phyloP scores from a whole-genome alignment of 1,140 invertebrate genomes.

The Aphaenogaster rudis region DNA sequence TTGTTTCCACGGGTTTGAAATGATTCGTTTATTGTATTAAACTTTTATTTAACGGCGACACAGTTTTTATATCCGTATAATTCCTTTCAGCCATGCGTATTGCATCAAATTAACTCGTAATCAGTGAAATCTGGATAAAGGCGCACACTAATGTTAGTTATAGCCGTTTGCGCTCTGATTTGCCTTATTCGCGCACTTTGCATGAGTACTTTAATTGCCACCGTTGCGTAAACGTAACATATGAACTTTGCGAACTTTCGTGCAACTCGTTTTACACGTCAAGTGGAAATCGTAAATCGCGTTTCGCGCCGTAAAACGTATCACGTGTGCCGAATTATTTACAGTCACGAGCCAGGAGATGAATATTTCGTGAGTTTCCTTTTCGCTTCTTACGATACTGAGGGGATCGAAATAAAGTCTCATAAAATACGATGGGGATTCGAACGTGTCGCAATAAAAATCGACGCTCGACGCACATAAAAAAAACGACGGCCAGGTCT shows the following conservation, averaged over 20 bases:
- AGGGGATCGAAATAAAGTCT: constrained; percentile 18
- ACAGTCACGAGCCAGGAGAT: constrained; percentile 46
- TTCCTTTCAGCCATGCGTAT: not conserved
- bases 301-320: constrained; percentile 4
- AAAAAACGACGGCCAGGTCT: constrained; percentile 15
- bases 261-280: not conserved
- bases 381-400: constrained; percentile 1
- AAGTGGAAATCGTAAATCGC: constrained; percentile 44
- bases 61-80: not conserved
- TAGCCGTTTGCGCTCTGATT: constrained; percentile 10
- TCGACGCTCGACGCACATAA: not conserved
- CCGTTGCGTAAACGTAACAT: constrained; percentile 4
- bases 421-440: constrained; percentile 24
- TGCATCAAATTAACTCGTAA: constrained; percentile 4
- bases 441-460: constrained; percentile 35
- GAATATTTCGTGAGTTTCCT: constrained; percentile 44
- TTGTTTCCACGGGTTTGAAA: not conserved
- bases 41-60: not conserved
- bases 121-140: not conserved
- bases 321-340: constrained; percentile 45
- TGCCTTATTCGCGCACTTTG: constrained; percentile 14
- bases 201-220: constrained; percentile 29
- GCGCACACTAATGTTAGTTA: not conserved
- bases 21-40: not conserved
- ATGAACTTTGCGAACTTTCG: constrained; percentile 40